Evolutionary conservation across 2,113 vertebrate genomes (phyloP), one percentile per base, ranked within the genome.

Genomic region (Myiagra hebetior): DNA sequence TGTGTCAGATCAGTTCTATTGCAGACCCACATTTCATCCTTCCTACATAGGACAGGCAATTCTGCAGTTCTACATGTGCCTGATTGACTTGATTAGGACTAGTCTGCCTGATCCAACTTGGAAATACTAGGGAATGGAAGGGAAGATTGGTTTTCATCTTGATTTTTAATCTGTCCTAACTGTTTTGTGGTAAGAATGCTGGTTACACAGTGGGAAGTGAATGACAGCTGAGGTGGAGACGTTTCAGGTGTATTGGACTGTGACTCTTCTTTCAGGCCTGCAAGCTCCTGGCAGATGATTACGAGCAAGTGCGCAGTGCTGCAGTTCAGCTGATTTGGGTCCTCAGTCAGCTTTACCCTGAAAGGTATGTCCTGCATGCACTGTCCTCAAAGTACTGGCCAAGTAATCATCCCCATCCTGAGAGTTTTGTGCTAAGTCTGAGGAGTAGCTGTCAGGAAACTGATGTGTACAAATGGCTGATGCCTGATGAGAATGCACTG

Each of bases 281-380:
- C 96, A 98, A 99, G 91, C 96, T 99, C 89, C 94, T 99, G 87
- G 98, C 98, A 7, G 99, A 99, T 59, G 99, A 99, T 82, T 99
- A 99, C 0, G 99, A 99, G 92, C 99, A 99, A 98, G 99, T 99
- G 14, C 99, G 99, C n/a, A 99, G 99, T 21, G 99, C 98, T 16
- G 99, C 99, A 0, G 99, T 99, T 37, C 99, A 99, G 97, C 99
- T 99, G 19, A 99, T 99, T 37, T 99, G 99, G 99, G 99, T 99
- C 74, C 98, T 99, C 65, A 99, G 99, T 72, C 99, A 99, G 21
- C 98, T 99, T 15, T 99, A 99, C 92, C 98, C 99, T 26, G 99
- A 99, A 87, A 99, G 99, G 99, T 99, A 87, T 1, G 94, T 56
- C 5, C 30, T 41, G 22, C 5, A 5, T 47, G 23, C 35, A 56